phyloP scores from a whole-genome alignment of 2,888 invertebrate genomes.

The Tyria jacobaeae region DNA sequence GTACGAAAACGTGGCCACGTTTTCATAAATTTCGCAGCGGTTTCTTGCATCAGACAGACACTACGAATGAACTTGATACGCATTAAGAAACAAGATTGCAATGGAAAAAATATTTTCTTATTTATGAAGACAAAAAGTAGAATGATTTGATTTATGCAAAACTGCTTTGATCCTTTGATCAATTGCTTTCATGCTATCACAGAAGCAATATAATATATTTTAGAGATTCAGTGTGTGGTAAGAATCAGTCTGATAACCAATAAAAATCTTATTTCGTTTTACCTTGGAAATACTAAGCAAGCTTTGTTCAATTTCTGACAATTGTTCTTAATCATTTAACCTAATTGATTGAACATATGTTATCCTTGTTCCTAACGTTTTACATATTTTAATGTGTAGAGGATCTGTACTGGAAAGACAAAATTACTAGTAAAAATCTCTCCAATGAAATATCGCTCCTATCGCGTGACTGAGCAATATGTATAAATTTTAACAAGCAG shows the following conservation, averaged over 20 bases:
- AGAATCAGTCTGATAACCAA: too few relatives aligned
- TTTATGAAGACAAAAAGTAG: slow-evolving; percentile 46
- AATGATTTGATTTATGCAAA: slow-evolving; percentile 36
- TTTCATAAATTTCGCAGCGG: slow-evolving; percentile 54
- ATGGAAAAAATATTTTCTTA: slow-evolving; percentile 48
- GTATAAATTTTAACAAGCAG: slow-evolving; percentile 7
- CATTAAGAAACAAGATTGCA: slow-evolving; percentile 51
- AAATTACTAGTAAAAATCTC: not conserved
- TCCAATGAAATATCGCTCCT: not conserved
- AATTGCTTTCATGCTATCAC: slow-evolving; percentile 9
- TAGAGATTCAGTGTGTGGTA: too few relatives aligned
- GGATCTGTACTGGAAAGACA: not conserved
- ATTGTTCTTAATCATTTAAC: too few relatives aligned
- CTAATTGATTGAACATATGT: too few relatives aligned
- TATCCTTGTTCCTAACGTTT: too few relatives aligned
- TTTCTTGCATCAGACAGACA: slow-evolving; percentile 57
- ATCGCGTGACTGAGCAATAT: slow-evolving; percentile 10
- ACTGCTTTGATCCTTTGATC: slow-evolving; percentile 24
- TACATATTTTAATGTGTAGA: slow-evolving; percentile 9
- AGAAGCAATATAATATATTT: too few relatives aligned
- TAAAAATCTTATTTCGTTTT: too few relatives aligned
- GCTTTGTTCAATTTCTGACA: too few relatives aligned
- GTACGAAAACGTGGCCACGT: slow-evolving; percentile 26
- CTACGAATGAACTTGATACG: slow-evolving; percentile 42
- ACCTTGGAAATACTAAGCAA: too few relatives aligned